Conservation (phyloP, 1,140 invertebrate genomes). For the Hyles euphorbiae region DNA sequence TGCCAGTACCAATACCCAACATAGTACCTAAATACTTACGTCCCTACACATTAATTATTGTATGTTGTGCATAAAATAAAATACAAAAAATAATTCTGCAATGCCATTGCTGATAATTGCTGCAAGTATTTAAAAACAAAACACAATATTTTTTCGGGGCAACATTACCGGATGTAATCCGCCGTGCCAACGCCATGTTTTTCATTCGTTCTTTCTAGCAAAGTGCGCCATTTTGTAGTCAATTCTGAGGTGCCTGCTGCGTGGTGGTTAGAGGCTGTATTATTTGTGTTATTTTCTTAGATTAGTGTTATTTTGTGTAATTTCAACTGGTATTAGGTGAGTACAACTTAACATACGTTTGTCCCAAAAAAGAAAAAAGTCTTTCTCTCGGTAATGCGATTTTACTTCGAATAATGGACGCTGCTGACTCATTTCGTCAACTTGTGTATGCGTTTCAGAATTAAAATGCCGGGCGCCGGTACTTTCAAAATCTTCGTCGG, state of each 20-base stretch:
- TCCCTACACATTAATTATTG: no score
- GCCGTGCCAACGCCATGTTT: no score
- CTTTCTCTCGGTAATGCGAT: slow-evolving; percentile 39
- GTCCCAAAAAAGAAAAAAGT: not conserved
- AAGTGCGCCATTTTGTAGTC: slow-evolving; percentile 39
- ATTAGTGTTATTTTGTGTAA: slow-evolving; percentile 20
- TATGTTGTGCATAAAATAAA: no score
- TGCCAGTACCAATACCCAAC: no score
- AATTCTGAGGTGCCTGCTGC: slow-evolving; percentile 18
- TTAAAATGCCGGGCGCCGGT: slow-evolving; percentile 89
- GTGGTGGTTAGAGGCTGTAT: slow-evolving; percentile 13
- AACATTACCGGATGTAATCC: no score
- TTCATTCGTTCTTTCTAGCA: no score
- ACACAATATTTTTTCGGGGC: no score
- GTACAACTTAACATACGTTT: slow-evolving; percentile 18
- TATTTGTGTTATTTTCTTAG: slow-evolving; percentile 26
- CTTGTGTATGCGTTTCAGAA: slow-evolving; percentile 74
- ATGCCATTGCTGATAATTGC: no score
- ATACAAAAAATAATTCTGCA: no score
- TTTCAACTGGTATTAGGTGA: slow-evolving; percentile 31
- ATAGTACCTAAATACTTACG: no score
- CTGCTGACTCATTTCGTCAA: slow-evolving; percentile 71
- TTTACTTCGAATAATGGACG: slow-evolving; percentile 43
- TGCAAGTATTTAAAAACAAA: no score
- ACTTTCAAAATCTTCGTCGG: slow-evolving; percentile 97